Evolutionary conservation across 2,888 invertebrate species (phyloP).

Genomic region (Seladonia tumulorum): DNA sequence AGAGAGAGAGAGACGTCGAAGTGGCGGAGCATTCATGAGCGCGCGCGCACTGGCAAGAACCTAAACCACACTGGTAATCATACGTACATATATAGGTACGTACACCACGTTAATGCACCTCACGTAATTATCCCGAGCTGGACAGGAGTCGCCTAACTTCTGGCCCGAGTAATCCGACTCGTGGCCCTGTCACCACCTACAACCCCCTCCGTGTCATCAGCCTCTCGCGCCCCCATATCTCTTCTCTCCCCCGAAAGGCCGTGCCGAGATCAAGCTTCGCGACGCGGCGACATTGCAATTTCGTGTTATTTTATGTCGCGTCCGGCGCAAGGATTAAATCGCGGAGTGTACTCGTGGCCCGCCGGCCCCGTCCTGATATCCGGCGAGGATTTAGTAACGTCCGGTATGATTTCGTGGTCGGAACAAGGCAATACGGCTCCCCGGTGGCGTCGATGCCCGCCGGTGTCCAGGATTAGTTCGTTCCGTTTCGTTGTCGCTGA

Average conservation of each 20-base stretch:
- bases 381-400: slow-evolving; percentile 62
- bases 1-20: slow-evolving; percentile 4
- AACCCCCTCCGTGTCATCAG: slow-evolving; percentile 10
- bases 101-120: slow-evolving; percentile 73
- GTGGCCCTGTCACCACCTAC: slow-evolving; percentile 66
- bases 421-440: slow-evolving; percentile 44
- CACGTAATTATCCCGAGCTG: slow-evolving; percentile 79
- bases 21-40: background rate
- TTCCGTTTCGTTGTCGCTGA: slow-evolving; percentile 13
- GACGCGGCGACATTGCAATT: slow-evolving; percentile 63
- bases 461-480: slow-evolving; percentile 38
- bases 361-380: slow-evolving; percentile 36
- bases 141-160: slow-evolving; percentile 76
- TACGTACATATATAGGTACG: slow-evolving; percentile 12
- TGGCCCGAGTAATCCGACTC: slow-evolving; percentile 78
- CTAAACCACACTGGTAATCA: slow-evolving; percentile 58
- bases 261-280: slow-evolving; percentile 14
- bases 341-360: slow-evolving; percentile 51
- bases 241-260: background rate
- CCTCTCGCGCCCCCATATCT: background rate
- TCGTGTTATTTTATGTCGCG: slow-evolving; percentile 68
- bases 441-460: slow-evolving; percentile 32
- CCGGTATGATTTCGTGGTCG: slow-evolving; percentile 54
- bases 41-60: background rate
- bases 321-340: slow-evolving; percentile 67